These are phyloP conservation scores for Neodiprion fabricii DNA, from an alignment of 1,140 invertebrate species.

Conservation along the genomic window DNA sequence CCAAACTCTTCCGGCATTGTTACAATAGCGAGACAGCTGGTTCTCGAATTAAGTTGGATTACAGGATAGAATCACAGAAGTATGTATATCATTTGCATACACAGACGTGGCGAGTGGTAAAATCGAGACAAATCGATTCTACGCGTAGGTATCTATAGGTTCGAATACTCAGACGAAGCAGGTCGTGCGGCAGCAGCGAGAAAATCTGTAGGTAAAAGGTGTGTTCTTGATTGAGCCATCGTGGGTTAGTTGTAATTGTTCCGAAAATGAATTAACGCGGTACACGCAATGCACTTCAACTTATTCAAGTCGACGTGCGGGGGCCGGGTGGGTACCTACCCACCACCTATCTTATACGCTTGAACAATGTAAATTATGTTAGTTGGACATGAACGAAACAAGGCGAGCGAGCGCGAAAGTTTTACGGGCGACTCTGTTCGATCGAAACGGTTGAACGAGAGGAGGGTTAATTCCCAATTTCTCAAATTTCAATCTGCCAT, in stretches of 20 bases:
- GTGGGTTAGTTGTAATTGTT: conserved; percentile 52
- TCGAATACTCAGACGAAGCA: too few species aligned
- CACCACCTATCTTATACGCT: not conserved
- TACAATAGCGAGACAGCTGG: too few species aligned
- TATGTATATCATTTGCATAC: too few species aligned
- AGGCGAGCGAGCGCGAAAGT: not conserved
- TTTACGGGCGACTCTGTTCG: not conserved
- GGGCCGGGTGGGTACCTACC: not conserved
- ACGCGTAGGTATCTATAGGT: too few species aligned
- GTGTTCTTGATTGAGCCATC: conserved; percentile 49
- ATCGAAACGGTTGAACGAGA: not conserved
- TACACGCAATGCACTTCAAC: conserved; percentile 56
- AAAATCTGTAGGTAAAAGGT: not conserved
- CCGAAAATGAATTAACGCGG: conserved; percentile 54
- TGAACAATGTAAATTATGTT: conserved; percentile 52
- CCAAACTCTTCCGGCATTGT: too few species aligned
- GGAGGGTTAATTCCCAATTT: not conserved
- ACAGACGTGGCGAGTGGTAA: too few species aligned
- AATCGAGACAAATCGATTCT: too few species aligned
- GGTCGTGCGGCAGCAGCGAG: too few species aligned
- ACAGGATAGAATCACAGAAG: too few species aligned
- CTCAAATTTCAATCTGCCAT: not conserved
- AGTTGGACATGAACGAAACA: conserved; percentile 48
- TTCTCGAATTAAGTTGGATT: too few species aligned
- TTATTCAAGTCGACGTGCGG: conserved; percentile 44